A percentile compares a stretch with the other conserved stretches of the same genome.
These are phyloP conservation scores for Trichacis sp. DNA, from an alignment of 2,888 invertebrate genomes.

Conservation along the genomic window DNA sequence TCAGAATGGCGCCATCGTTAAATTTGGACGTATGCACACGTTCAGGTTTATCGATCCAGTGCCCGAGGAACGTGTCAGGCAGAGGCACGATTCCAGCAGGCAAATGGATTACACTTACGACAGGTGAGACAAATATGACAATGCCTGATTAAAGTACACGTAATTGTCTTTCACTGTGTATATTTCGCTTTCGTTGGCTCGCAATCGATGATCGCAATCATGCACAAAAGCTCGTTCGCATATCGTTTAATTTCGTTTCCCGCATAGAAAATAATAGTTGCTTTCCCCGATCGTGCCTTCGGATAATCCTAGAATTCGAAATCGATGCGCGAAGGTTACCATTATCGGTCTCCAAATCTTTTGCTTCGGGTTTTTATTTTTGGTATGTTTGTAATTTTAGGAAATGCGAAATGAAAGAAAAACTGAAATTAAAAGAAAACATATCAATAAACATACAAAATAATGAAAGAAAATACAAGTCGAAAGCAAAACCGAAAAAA, in stretches of 20 bases:
- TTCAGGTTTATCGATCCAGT: constrained; percentile 88
- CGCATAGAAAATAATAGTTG: not conserved
- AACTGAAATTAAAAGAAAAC: no score
- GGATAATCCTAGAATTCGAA: not conserved
- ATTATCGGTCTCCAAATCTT: no score
- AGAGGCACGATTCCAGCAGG: constrained; percentile 80
- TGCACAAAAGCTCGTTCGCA: not conserved
- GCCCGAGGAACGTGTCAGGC: constrained; percentile 82
- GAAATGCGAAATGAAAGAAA: no score
- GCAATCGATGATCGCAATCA: not conserved
- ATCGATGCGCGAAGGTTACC: not conserved
- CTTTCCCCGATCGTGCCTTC: not conserved
- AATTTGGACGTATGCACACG: constrained; percentile 88
- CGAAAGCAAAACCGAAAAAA: no score
- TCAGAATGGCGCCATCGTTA: constrained; percentile 85
- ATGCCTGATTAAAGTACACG: not conserved
- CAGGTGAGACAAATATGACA: constrained; percentile 72
- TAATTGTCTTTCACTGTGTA: not conserved
- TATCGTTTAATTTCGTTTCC: not conserved
- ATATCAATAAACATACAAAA: no score
- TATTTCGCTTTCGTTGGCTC: constrained; percentile 10
- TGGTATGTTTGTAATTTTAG: no score
- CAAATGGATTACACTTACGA: constrained; percentile 84
- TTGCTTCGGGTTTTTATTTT: no score
- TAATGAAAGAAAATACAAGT: no score